A percentile compares a stretch with the other conserved stretches of the same genome.
Evolutionary conservation across 1,140 invertebrate species (phyloP).

Genomic region (Pollicipes pollicipes): DNA sequence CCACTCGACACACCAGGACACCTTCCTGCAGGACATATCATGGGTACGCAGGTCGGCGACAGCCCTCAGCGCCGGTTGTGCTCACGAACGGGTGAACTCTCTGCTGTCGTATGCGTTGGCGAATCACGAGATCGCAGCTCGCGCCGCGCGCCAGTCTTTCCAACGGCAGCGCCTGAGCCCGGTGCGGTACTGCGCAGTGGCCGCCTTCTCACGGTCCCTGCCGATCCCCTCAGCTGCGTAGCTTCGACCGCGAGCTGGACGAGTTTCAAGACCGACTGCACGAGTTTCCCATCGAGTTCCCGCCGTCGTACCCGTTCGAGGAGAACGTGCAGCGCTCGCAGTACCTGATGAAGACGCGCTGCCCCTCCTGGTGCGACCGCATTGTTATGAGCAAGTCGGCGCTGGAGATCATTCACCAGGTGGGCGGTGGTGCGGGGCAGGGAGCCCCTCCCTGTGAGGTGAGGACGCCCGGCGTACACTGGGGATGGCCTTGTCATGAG

Average conservation of each 20-base stretch:
- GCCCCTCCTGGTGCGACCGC: slow-evolving; percentile 92
- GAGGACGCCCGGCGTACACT: too few species aligned
- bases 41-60: too few species aligned
- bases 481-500: too few species aligned
- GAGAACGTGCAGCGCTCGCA: slow-evolving; percentile 36
- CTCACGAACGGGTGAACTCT: too few species aligned
- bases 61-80: too few species aligned
- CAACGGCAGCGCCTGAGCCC: too few species aligned
- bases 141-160: too few species aligned
- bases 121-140: too few species aligned
- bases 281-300: slow-evolving; percentile 77
- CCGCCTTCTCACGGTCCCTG: too few species aligned
- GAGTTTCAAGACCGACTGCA: slow-evolving; percentile 55
- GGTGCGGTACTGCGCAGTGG: too few species aligned
- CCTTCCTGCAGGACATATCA: slow-evolving; percentile 15
- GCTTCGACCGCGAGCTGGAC: slow-evolving; percentile 67
- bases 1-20: slow-evolving; percentile 12
- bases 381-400: slow-evolving; percentile 63
- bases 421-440: slow-evolving; percentile 20
- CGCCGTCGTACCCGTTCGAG: slow-evolving; percentile 90
- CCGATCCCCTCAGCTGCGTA: slow-evolving; percentile 52
- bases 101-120: too few species aligned
- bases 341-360: slow-evolving; percentile 80
- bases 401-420: slow-evolving; percentile 40
- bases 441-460: too few species aligned